Percentiles rank a stretch among this genome's conserved stretches.
phyloP scores from a whole-genome alignment of 1,140 invertebrate genomes.

The Drosophila jambulina region DNA sequence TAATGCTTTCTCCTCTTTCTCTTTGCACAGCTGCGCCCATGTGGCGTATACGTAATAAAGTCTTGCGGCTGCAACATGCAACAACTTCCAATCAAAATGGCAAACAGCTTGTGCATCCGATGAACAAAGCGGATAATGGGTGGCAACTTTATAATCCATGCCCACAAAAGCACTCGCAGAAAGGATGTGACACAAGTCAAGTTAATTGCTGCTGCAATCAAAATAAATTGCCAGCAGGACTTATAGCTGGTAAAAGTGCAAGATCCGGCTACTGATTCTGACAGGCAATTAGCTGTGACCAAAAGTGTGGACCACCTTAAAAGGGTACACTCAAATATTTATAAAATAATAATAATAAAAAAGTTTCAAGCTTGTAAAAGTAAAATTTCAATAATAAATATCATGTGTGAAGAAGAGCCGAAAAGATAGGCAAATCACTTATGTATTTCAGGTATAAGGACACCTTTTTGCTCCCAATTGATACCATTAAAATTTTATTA shows the following conservation, averaged over 20 bases:
- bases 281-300: slow-evolving; percentile 19
- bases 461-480: not conserved
- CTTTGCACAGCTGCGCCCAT: slow-evolving; percentile 28
- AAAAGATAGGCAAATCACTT: not conserved
- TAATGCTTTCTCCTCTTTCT: slow-evolving; percentile 1
- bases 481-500: slow-evolving; percentile 8
- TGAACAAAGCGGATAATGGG: slow-evolving; percentile 22
- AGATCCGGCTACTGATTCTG: slow-evolving; percentile 8
- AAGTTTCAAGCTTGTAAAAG: too few relatives aligned
- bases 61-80: slow-evolving; percentile 15
- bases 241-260: not conserved
- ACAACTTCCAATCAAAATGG: slow-evolving; percentile 38
- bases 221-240: slow-evolving; percentile 25
- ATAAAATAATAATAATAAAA: not conserved
- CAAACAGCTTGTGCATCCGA: slow-evolving; percentile 34
- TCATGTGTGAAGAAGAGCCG: not conserved
- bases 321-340: not conserved
- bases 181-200: slow-evolving; percentile 24
- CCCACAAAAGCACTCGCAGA: slow-evolving; percentile 12
- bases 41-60: slow-evolving; percentile 46
- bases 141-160: slow-evolving; percentile 15
- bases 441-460: not conserved
- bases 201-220: slow-evolving; percentile 49
- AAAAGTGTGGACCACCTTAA: not conserved
- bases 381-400: not conserved